Evolutionary conservation across 2,888 invertebrate species (phyloP).

Genomic region (Argyra leucocephala): DNA sequence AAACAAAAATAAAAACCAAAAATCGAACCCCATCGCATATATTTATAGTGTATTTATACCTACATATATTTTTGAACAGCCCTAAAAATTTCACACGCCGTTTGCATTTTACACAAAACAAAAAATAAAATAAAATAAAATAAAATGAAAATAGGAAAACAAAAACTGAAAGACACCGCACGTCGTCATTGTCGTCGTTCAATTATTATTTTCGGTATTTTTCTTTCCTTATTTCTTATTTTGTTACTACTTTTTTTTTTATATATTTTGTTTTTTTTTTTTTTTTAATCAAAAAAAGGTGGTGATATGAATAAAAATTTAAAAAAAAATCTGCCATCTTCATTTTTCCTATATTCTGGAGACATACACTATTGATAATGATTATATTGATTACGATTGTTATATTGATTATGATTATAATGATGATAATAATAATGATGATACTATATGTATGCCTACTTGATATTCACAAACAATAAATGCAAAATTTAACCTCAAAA

Average conservation of each 20-base stretch:
- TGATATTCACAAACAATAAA: constrained; percentile 6
- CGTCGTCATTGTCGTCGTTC: too few species aligned
- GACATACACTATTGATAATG: not conserved
- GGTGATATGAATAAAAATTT: not conserved
- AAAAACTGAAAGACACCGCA: too few species aligned
- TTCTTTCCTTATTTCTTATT: not conserved
- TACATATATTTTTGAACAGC: not conserved
- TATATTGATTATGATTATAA: not conserved
- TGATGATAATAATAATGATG: too few species aligned
- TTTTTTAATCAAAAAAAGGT: not conserved
- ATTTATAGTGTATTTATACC: too few species aligned
- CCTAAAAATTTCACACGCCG: not conserved
- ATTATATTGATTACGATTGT: not conserved
- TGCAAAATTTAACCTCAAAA: constrained; percentile 6
- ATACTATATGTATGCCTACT: not conserved
- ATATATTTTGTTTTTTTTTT: not conserved
- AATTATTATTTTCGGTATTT: too few species aligned
- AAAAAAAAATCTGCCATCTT: not conserved
- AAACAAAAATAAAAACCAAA: not conserved
- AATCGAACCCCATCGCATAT: too few species aligned
- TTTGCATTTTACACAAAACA: not conserved
- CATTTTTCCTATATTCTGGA: not conserved
- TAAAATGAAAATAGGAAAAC: too few species aligned
- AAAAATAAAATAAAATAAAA: too few species aligned
- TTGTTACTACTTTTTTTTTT: not conserved